phyloP scores from a whole-genome alignment of 2,113 vertebrate species.

The Chitala chitala region DNA sequence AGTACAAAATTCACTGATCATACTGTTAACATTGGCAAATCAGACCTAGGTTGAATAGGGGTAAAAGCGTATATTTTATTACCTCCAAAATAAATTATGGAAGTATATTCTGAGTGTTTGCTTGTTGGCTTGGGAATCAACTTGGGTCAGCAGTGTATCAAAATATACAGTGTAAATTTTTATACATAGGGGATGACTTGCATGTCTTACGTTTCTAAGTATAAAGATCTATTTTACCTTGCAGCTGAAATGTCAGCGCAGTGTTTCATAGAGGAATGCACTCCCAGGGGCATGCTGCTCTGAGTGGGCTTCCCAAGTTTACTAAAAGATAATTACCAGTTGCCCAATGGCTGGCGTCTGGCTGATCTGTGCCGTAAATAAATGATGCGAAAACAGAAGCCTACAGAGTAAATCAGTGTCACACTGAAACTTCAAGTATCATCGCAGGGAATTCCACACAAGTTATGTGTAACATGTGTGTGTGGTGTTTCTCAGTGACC shows the following conservation, averaged over 20 bases:
- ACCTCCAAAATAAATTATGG: too few species aligned
- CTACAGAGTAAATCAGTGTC: constrained; percentile 12
- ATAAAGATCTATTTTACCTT: constrained; percentile 1
- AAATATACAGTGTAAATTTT: neutral
- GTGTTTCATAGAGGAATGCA: constrained; percentile 27
- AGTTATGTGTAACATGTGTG: neutral
- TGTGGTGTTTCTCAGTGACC: neutral
- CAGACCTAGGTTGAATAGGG: too few species aligned
- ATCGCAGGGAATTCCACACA: too few species aligned
- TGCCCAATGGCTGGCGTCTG: constrained; percentile 11
- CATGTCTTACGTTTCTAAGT: neutral
- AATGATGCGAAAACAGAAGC: constrained; percentile 1
- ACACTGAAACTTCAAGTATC: neutral
- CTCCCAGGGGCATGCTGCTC: constrained; percentile 20
- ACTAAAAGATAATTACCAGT: constrained; percentile 18
- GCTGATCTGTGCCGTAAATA: neutral
- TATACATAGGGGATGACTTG: neutral
- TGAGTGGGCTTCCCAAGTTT: constrained; percentile 22
- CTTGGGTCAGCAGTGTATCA: too few species aligned
- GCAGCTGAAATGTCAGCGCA: neutral
- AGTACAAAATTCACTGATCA: neutral
- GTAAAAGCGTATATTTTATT: too few species aligned
- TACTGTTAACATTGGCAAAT: neutral
- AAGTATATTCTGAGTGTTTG: too few species aligned
- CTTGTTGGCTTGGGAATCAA: too few species aligned